Evolutionary conservation across 2,113 vertebrate species (phyloP), one percentile per base, ranked within the genome.

Genomic region (Centrocercus urophasianus): DNA sequence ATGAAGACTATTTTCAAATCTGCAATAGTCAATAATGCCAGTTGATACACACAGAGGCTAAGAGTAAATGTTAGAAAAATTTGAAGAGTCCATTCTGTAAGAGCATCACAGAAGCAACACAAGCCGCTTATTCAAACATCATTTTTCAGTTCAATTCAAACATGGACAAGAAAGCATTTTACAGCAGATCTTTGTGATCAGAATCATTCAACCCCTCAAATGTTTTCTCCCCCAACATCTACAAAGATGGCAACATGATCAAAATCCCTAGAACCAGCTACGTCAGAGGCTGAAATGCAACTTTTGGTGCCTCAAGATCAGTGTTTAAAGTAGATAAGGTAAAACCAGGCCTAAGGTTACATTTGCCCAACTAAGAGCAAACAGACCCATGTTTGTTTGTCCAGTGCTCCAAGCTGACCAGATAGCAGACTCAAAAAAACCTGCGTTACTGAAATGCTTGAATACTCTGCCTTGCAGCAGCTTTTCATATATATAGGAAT

Each of bases 331-430:
- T 50, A 64, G 67, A 40, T 1, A 82, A 78, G 16, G 54, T 73
- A 93, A 91, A 83, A 54, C 17, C 34, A 80, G 65, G 72, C 72
- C 88, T 71, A 88, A 74, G 83, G 88, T 88, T 83, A 1, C 74
- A 71, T 95, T 93, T 91, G 77, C 25, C 36, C 28, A 71, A 65
- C 13, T 64, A 25, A 86, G n/a, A 88, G 28, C 47, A 89, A 83
- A 83, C 11, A 91, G 69, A 71, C 6, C 3, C 25, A 16, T 13
- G 24, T 93, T 86, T 93, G 20, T 36, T n/a, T 5, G 2, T 54
- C 75, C 50, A 74, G 14, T 19, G 28, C 75, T 89, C 48, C 38
- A 20, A 77, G 28, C 24, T 64, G 47, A 82, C 32, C 48, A 87
- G 42, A 25, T 15, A 72, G 47, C 72, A 83, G 42, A 32, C 57